These are phyloP conservation scores for Harpagus bidentatus DNA, from an alignment of 2,113 vertebrate genomes.

Conservation along the genomic window DNA sequence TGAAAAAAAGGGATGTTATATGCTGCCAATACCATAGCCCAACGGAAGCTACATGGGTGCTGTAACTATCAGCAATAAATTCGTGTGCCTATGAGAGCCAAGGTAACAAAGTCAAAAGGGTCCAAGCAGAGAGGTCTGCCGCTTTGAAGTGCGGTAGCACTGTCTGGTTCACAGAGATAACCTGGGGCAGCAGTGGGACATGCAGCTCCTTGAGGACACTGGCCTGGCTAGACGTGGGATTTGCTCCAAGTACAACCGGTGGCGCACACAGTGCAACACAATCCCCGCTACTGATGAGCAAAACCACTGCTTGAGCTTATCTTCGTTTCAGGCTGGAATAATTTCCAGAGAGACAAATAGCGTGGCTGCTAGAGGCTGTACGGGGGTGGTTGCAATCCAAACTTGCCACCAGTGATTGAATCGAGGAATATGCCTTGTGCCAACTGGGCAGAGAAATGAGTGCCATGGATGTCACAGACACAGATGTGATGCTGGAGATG, in stretches of 20 bases:
- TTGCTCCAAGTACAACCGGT: not conserved
- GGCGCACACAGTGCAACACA: not conserved
- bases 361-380: not conserved
- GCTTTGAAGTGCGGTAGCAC: not conserved
- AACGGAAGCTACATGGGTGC: rapidly evolving
- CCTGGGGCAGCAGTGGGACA: not conserved
- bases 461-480: not conserved
- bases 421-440: not conserved
- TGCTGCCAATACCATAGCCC: not conserved
- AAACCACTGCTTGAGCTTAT: not conserved
- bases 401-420: not conserved
- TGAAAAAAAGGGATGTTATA: not conserved
- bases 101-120: not conserved
- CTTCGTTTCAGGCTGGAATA: not conserved
- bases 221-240: not conserved
- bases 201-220: not conserved
- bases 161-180: not conserved
- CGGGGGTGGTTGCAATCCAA: not conserved
- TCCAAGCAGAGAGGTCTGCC: not conserved
- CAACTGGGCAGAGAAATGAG: not conserved
- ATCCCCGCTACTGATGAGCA: not conserved
- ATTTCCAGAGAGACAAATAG: not conserved
- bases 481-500: not conserved
- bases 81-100: not conserved
- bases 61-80: not conserved